phyloP scores from a whole-genome alignment of 2,113 vertebrate genomes.

The Epinephelus lanceolatus region DNA sequence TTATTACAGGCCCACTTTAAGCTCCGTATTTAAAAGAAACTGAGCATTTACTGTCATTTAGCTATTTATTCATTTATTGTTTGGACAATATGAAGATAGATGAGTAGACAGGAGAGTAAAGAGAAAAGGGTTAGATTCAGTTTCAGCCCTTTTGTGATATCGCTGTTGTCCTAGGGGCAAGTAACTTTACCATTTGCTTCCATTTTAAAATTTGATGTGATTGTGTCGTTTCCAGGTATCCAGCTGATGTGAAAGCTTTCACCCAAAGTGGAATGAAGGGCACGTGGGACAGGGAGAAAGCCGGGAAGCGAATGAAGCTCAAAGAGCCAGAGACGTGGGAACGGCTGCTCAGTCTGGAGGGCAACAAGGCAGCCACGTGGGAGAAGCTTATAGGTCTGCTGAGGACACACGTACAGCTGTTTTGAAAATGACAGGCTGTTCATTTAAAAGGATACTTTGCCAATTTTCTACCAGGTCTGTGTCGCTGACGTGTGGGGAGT shows the following conservation, averaged over 20 bases:
- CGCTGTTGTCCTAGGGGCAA: background rate
- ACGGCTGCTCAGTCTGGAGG: slow-evolving; percentile 83
- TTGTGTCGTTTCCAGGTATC: slow-evolving; percentile 83
- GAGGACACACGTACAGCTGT: background rate
- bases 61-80: background rate
- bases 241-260: slow-evolving; percentile 83
- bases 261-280: slow-evolving; percentile 87
- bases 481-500: too few relatives aligned
- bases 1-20: background rate
- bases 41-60: background rate
- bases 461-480: too few relatives aligned
- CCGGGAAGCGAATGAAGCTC: slow-evolving; percentile 89
- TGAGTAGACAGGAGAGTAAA: background rate
- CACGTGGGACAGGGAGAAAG: slow-evolving; percentile 85
- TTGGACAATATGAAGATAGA: background rate
- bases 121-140: background rate
- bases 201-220: background rate
- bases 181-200: background rate
- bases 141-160: background rate
- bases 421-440: background rate
- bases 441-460: background rate
- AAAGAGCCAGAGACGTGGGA: slow-evolving; percentile 89
- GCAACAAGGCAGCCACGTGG: slow-evolving; percentile 89
- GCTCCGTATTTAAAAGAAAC: background rate
- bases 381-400: slow-evolving; percentile 89